Evolutionary conservation across 1,140 invertebrate species (phyloP).

Genomic region (Apolygus lucorum): DNA sequence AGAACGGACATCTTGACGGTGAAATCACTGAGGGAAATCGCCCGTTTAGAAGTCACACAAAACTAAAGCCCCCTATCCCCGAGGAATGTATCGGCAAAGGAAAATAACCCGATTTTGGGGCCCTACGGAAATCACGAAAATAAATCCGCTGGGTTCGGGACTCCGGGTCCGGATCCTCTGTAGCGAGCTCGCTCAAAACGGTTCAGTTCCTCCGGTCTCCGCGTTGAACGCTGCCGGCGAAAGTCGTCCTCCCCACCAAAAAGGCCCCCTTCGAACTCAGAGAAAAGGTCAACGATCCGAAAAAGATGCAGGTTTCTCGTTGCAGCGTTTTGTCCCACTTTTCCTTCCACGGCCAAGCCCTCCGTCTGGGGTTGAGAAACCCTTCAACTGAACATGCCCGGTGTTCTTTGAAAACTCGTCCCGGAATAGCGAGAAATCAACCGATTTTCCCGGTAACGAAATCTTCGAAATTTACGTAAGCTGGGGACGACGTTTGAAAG

Average conservation of each 20-base stretch:
- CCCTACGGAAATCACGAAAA: neutral
- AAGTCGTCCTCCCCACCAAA: neutral
- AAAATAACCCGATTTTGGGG: neutral
- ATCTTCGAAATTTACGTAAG: too few relatives aligned
- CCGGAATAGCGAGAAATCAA: too few relatives aligned
- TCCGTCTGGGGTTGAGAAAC: too few relatives aligned
- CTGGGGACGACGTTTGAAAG: too few relatives aligned
- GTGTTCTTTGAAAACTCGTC: too few relatives aligned
- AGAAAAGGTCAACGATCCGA: neutral
- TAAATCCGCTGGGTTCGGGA: neutral
- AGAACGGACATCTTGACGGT: conserved; percentile 29
- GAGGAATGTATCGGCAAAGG: neutral
- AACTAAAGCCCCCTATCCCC: neutral
- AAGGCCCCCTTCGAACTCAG: neutral
- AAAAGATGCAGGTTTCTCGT: neutral
- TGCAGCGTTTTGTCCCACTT: too few relatives aligned
- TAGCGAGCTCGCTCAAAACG: neutral
- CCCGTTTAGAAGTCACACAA: neutral
- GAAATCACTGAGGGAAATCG: too few relatives aligned
- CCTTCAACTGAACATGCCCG: too few relatives aligned
- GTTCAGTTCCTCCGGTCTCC: neutral
- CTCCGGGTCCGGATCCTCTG: neutral
- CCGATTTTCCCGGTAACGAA: too few relatives aligned
- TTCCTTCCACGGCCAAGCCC: too few relatives aligned
- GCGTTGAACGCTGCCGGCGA: conserved; percentile 12